phyloP scores from a whole-genome alignment of 2,797 vertebrate genomes.

The Acipenser ruthenus region DNA sequence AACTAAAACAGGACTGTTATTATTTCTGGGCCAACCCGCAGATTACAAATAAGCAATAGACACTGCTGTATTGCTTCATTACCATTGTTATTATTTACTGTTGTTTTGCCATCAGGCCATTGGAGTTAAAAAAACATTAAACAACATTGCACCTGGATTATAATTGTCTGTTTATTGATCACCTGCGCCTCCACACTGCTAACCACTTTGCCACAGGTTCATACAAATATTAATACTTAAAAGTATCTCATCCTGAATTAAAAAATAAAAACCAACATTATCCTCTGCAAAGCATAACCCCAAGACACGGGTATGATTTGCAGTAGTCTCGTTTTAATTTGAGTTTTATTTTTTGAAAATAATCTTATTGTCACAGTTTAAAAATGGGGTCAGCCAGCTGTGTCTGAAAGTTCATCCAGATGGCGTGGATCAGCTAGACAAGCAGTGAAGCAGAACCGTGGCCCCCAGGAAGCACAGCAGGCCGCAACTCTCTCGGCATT shows the following conservation, averaged over 20 bases:
- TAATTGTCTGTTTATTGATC: no score
- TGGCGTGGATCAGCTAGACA: conserved; percentile 55
- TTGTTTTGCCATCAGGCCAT: no score
- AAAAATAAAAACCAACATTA: conserved; percentile 26
- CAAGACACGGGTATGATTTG: conserved; percentile 38
- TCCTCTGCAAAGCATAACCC: conserved; percentile 33
- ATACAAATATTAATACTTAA: background rate
- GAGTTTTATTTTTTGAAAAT: conserved; percentile 39
- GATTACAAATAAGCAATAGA: no score
- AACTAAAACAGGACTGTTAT: no score
- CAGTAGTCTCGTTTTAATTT: conserved; percentile 23
- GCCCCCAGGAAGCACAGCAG: conserved; percentile 49
- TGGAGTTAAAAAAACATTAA: no score
- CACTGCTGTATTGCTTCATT: no score
- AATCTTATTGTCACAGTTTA: conserved; percentile 55
- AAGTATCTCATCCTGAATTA: background rate
- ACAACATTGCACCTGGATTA: no score
- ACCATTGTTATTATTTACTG: no score
- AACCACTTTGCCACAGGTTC: no score
- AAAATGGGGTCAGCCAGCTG: conserved; percentile 45
- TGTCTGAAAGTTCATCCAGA: conserved; percentile 59
- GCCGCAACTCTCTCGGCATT: conserved; percentile 34
- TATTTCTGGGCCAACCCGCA: no score
- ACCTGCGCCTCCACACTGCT: no score
- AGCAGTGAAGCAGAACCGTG: conserved; percentile 45